Evolutionary conservation across 2,888 invertebrate genomes (phyloP).

Genomic region (Mactromeris polynyma): DNA sequence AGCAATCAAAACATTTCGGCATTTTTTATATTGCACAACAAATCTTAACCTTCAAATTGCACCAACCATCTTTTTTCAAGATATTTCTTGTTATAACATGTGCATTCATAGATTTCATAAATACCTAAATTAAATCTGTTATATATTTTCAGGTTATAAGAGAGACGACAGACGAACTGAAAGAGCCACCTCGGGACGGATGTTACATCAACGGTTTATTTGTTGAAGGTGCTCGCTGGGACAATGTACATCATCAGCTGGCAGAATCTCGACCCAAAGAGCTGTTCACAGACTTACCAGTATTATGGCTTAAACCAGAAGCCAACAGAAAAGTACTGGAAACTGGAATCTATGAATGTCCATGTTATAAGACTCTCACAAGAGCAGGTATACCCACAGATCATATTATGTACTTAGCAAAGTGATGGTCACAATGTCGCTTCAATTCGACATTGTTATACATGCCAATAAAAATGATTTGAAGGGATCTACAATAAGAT

Average conservation of each 20-base stretch:
- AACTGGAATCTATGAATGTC: constrained; percentile 89
- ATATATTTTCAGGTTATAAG: constrained; percentile 79
- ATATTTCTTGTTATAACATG: no score
- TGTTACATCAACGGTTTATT: constrained; percentile 87
- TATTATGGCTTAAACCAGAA: constrained; percentile 91
- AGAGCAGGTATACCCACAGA: constrained; percentile 87
- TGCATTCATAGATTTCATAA: no score
- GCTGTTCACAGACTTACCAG: constrained; percentile 90
- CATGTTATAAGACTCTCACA: constrained; percentile 91
- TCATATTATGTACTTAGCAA: no score
- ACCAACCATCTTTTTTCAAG: no score
- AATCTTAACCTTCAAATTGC: no score
- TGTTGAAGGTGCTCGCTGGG: constrained; percentile 87
- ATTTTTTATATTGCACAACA: no score
- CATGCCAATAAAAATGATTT: no score
- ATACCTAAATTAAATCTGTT: no score
- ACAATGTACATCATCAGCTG: constrained; percentile 76
- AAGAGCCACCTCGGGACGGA: constrained; percentile 85
- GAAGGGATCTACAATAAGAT: no score
- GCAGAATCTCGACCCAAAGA: constrained; percentile 87
- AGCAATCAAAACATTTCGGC: no score
- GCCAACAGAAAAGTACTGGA: constrained; percentile 89
- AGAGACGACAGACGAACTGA: constrained; percentile 79
- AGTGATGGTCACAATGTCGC: no score
- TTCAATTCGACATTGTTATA: no score